These are phyloP conservation scores for Pycnonotus jocosus DNA, from an alignment of 2,113 vertebrate species.

Conservation along the genomic window DNA sequence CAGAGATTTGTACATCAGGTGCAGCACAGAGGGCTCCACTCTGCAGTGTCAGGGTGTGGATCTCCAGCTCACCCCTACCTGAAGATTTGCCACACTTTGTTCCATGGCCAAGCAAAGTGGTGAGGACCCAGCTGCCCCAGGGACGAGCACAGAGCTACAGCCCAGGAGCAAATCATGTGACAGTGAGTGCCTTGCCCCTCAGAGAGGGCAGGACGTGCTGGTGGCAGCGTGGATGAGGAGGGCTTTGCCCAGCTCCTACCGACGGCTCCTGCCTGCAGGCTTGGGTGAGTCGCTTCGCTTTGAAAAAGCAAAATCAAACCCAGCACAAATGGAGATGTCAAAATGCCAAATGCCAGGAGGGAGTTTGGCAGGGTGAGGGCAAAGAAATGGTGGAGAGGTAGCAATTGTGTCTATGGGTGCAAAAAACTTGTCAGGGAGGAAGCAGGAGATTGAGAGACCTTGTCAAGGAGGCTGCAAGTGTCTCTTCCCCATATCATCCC, in stretches of 20 bases:
- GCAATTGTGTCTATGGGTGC: background rate
- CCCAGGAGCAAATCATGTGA: background rate
- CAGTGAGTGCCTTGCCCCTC: background rate
- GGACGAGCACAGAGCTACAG: rapidly evolving
- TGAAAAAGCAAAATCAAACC: background rate
- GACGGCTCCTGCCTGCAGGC: rapidly evolving
- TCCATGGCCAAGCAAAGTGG: background rate
- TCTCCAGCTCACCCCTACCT: background rate
- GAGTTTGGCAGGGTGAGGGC: background rate
- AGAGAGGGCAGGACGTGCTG: rapidly evolving
- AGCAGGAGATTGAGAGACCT: background rate
- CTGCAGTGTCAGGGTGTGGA: background rate
- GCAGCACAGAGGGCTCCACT: background rate
- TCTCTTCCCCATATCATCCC: background rate
- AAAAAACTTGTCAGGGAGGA: background rate
- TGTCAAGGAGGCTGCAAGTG: background rate
- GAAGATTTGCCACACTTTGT: rapidly evolving
- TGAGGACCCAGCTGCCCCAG: rapidly evolving
- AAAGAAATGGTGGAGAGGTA: background rate
- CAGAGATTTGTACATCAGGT: background rate
- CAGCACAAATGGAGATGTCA: rapidly evolving
- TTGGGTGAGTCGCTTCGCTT: background rate
- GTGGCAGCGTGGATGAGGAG: rapidly evolving
- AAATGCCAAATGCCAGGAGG: background rate
- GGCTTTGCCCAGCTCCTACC: background rate